phyloP scores from a whole-genome alignment of 2,888 invertebrate genomes.

The Drosophila lutescens region DNA sequence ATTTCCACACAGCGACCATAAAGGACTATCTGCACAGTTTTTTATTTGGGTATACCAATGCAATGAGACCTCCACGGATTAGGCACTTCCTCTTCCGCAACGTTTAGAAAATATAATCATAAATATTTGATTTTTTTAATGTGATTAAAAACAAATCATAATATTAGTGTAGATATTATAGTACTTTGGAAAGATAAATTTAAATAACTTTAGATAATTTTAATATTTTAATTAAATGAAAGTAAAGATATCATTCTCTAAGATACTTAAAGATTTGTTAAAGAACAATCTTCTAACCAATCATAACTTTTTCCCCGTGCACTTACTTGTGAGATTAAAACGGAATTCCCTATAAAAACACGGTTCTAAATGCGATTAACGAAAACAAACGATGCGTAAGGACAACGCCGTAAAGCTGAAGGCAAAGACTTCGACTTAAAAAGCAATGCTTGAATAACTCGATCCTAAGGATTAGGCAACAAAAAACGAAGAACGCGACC shows the following conservation, averaged over 20 bases:
- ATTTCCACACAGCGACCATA: constrained; percentile 7
- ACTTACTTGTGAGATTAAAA: constrained; percentile 54
- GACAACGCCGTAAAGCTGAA: constrained; percentile 29
- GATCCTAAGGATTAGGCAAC: constrained; percentile 53
- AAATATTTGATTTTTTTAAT: too few species aligned
- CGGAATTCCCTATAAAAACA: constrained; percentile 10
- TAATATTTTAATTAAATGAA: too few species aligned
- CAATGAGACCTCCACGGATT: neutral
- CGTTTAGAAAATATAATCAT: too few species aligned
- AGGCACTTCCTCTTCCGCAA: neutral
- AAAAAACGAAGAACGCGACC: constrained; percentile 19
- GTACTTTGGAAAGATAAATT: too few species aligned
- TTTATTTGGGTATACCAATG: neutral
- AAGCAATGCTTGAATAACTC: constrained; percentile 42
- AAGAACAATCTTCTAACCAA: too few species aligned
- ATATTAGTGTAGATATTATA: too few species aligned
- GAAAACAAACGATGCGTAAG: constrained; percentile 51
- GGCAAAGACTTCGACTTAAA: constrained; percentile 30
- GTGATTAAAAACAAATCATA: too few species aligned
- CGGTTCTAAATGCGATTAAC: constrained; percentile 54
- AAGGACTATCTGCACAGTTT: constrained; percentile 3
- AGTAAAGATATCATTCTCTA: too few species aligned
- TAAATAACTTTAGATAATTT: too few species aligned
- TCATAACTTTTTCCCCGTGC: neutral
- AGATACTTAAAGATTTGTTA: too few species aligned